These are phyloP conservation scores for Prunella fulvescens DNA, from an alignment of 2,113 vertebrate genomes.

Conservation along the genomic window DNA sequence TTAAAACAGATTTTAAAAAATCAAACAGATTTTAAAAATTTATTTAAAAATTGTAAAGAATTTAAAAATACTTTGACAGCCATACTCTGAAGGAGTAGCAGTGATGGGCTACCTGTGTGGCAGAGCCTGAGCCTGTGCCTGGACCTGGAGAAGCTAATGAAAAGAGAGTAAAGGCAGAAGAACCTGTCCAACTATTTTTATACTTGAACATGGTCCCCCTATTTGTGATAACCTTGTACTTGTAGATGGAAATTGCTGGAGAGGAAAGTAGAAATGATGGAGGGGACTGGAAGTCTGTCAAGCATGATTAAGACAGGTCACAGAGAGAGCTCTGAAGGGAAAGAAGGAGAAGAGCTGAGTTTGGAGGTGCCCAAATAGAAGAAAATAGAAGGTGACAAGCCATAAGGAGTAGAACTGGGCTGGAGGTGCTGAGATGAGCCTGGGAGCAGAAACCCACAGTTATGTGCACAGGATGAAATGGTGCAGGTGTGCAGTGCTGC, in stretches of 20 bases:
- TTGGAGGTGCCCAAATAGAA: not conserved
- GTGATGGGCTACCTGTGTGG: not conserved
- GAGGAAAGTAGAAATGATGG: not conserved
- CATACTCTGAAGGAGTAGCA: not conserved
- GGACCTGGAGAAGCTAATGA: not conserved
- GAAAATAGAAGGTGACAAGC: not conserved
- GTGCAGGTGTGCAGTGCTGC: not conserved
- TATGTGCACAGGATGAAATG: rapidly evolving
- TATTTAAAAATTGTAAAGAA: not conserved
- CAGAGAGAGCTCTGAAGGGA: not conserved
- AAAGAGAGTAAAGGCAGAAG: not conserved
- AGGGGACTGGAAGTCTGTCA: not conserved
- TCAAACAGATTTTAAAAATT: not conserved
- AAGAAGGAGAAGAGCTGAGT: not conserved
- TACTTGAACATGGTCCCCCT: not conserved
- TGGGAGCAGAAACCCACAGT: not conserved
- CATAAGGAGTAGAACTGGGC: not conserved
- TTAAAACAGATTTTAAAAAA: not conserved
- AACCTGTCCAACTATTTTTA: not conserved
- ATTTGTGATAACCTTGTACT: not conserved
- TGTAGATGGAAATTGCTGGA: not conserved
- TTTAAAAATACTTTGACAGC: not conserved
- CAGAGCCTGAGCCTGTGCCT: not conserved
- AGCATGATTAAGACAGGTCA: not conserved
- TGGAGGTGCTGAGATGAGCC: not conserved